phyloP scores from a whole-genome alignment of 2,888 invertebrate species.

The Acrobasis suavella region DNA sequence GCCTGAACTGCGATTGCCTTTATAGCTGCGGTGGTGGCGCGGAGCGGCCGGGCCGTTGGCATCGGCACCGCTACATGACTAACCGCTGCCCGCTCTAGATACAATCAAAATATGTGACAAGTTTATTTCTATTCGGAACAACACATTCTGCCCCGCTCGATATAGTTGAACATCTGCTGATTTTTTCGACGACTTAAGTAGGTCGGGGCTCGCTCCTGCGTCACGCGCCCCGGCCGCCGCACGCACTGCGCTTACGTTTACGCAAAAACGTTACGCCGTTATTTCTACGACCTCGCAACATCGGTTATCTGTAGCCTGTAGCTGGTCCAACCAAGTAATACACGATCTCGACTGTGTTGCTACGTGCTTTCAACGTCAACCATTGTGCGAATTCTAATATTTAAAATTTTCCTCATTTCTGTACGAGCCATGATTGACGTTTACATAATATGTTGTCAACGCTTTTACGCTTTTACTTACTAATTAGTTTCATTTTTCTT shows the following conservation, averaged over 20 bases:
- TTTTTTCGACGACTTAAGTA: conserved; percentile 80
- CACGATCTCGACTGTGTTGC: background rate
- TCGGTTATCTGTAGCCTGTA: conserved; percentile 15
- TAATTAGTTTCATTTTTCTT: conserved; percentile 23
- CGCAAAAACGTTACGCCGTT: conserved; percentile 66
- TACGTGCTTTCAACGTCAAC: background rate
- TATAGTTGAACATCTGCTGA: conserved; percentile 80
- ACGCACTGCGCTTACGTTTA: conserved; percentile 66
- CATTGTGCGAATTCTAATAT: conserved; percentile 8
- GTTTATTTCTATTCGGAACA: conserved; percentile 82
- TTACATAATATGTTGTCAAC: conserved; percentile 25
- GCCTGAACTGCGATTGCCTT: conserved; percentile 76
- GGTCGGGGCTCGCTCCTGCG: conserved; percentile 80
- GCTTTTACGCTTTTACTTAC: conserved; percentile 14
- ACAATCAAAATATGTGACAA: conserved; percentile 83
- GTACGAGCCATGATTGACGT: conserved; percentile 20
- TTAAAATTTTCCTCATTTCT: conserved; percentile 7
- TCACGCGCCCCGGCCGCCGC: conserved; percentile 63
- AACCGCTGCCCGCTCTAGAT: conserved; percentile 80
- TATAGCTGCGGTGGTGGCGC: conserved; percentile 69
- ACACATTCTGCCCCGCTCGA: conserved; percentile 75
- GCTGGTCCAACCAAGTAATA: background rate
- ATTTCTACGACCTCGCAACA: conserved; percentile 48
- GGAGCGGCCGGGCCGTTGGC: conserved; percentile 75
- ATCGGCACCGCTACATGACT: conserved; percentile 76